Evolutionary conservation across 1,140 invertebrate genomes (phyloP).

Genomic region (Trichonephila clavata): DNA sequence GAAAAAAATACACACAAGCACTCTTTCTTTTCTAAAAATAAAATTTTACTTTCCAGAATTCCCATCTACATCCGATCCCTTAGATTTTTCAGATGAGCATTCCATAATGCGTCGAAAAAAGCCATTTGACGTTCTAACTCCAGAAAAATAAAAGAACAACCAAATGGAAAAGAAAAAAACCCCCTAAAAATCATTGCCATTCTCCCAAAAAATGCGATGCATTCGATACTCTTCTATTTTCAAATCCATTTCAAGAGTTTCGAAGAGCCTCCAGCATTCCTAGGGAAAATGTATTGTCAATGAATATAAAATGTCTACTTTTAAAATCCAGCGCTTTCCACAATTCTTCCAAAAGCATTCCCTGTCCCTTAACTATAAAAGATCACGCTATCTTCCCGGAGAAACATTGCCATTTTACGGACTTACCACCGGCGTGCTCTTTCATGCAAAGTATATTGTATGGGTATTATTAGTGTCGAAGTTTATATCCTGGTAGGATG

Average conservation of each 20-base stretch:
- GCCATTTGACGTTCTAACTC: neutral
- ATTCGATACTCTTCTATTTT: neutral
- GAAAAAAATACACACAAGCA: too few species aligned
- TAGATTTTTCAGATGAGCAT: neutral
- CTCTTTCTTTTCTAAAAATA: too few species aligned
- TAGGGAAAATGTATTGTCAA: neutral
- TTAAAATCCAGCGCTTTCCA: neutral
- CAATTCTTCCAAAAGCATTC: neutral
- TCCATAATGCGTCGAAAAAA: neutral
- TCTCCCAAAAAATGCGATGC: neutral
- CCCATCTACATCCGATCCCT: neutral
- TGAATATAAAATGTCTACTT: constrained; percentile 24
- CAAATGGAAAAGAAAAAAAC: neutral
- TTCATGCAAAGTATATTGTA: neutral
- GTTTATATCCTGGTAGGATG: neutral
- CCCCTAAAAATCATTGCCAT: neutral
- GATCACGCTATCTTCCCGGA: neutral
- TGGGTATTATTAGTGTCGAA: neutral
- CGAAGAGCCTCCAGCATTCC: neutral
- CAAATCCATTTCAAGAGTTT: neutral
- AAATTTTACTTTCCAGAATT: too few species aligned
- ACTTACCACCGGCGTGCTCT: neutral
- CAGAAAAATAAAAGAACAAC: neutral
- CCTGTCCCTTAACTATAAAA: neutral
- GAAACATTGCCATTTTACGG: neutral